A percentile compares a stretch with the other conserved stretches of the same genome.
Conservation (phyloP, 2,113 vertebrate genomes). For the Eira barbara region DNA sequence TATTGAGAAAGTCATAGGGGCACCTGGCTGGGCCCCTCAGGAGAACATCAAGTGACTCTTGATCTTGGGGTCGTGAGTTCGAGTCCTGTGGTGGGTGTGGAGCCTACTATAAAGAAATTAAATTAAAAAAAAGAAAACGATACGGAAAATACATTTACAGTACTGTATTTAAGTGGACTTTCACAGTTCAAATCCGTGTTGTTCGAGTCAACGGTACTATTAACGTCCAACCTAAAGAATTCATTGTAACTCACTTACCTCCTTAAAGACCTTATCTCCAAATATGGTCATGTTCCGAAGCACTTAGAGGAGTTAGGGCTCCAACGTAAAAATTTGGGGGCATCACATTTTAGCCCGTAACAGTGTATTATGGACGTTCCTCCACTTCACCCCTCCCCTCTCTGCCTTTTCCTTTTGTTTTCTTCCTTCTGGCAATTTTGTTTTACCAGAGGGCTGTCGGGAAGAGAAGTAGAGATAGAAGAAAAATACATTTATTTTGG, state of each 20-base stretch:
- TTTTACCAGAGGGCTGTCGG: neutral
- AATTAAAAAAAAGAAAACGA: neutral
- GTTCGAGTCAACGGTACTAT: neutral
- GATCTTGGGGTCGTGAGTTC: neutral
- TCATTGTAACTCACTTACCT: neutral
- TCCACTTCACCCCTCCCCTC: neutral
- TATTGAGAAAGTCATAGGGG: neutral
- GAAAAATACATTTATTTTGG: neutral
- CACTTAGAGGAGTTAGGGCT: neutral
- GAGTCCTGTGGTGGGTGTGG: neutral
- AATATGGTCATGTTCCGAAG: neutral
- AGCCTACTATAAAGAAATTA: neutral
- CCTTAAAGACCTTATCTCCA: neutral
- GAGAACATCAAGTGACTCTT: neutral
- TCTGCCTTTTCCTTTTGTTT: constrained; percentile 8
- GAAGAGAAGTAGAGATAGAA: neutral
- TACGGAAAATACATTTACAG: neutral
- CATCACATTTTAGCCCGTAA: neutral
- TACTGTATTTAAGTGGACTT: neutral
- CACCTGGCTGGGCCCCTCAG: neutral
- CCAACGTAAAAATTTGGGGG: neutral
- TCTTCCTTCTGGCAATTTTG: neutral
- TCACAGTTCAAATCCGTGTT: neutral
- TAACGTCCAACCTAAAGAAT: neutral
- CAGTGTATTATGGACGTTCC: neutral